phyloP scores from a whole-genome alignment of 2,888 invertebrate genomes.

The Lasioglossum marginatum region DNA sequence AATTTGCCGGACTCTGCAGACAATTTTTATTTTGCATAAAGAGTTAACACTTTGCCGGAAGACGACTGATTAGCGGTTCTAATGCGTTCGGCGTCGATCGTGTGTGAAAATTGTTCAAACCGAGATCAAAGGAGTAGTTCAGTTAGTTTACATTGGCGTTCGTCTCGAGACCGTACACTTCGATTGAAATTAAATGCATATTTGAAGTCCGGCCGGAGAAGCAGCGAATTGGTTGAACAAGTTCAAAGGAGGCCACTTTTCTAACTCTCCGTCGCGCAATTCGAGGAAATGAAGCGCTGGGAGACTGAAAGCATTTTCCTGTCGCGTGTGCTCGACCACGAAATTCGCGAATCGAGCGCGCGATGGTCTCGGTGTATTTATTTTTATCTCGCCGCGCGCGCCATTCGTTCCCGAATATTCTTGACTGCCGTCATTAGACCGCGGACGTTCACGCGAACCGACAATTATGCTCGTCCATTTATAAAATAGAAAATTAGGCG shows the following conservation, averaged over 20 bases:
- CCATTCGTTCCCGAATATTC: background rate
- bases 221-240: background rate
- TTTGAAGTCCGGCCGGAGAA: slow-evolving; percentile 9
- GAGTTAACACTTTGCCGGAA: too few relatives aligned
- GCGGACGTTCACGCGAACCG: background rate
- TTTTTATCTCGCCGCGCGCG: slow-evolving; percentile 27
- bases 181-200: background rate
- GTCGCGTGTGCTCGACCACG: slow-evolving; percentile 40
- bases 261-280: slow-evolving; percentile 13
- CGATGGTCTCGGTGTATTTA: slow-evolving; percentile 34
- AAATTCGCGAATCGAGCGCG: slow-evolving; percentile 27
- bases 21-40: too few relatives aligned
- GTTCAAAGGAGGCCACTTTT: background rate
- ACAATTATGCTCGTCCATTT: background rate
- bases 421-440: background rate
- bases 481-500: background rate
- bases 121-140: background rate
- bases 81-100: background rate
- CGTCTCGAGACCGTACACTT: background rate
- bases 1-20: too few relatives aligned
- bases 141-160: background rate
- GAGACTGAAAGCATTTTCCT: slow-evolving; percentile 45
- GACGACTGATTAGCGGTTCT: background rate
- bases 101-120: background rate
- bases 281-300: slow-evolving; percentile 35